Evolutionary conservation across 2,113 vertebrate species (phyloP).

Genomic region (Colaptes auratus): DNA sequence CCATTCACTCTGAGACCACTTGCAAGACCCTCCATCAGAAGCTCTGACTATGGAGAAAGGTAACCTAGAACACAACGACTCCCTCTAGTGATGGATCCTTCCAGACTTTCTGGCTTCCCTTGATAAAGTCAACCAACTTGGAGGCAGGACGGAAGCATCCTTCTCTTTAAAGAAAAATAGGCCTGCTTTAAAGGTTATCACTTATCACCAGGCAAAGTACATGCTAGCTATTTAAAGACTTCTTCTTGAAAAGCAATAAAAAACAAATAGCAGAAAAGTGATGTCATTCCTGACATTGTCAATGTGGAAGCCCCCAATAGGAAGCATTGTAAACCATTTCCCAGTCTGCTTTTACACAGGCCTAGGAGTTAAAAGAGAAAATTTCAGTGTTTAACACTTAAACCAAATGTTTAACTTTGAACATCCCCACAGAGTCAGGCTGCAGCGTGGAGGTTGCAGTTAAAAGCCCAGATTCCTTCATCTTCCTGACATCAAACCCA

Average conservation of each 20-base stretch:
- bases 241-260: conserved; percentile 4
- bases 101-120: background rate
- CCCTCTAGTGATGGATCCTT: background rate
- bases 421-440: conserved; percentile 36
- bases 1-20: background rate
- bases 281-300: background rate
- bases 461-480: conserved; percentile 55
- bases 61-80: background rate
- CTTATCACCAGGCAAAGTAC: background rate
- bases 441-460: conserved; percentile 25
- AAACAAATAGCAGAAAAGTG: conserved; percentile 17
- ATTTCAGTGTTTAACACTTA: conserved; percentile 65
- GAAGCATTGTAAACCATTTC: conserved; percentile 47
- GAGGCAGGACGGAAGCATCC: background rate
- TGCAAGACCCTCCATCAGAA: background rate
- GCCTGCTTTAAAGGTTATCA: background rate
- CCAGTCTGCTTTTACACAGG: conserved; percentile 4
- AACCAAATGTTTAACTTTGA: conserved; percentile 73
- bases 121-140: background rate
- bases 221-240: background rate
- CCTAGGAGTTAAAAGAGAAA: conserved; percentile 39
- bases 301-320: background rate
- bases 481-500: conserved; percentile 45
- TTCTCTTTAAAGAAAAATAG: background rate
- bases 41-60: background rate